Evolutionary conservation across 1,140 invertebrate species (phyloP), one percentile per base, ranked within the genome.

Genomic region (Leptinotarsa defecta): DNA sequence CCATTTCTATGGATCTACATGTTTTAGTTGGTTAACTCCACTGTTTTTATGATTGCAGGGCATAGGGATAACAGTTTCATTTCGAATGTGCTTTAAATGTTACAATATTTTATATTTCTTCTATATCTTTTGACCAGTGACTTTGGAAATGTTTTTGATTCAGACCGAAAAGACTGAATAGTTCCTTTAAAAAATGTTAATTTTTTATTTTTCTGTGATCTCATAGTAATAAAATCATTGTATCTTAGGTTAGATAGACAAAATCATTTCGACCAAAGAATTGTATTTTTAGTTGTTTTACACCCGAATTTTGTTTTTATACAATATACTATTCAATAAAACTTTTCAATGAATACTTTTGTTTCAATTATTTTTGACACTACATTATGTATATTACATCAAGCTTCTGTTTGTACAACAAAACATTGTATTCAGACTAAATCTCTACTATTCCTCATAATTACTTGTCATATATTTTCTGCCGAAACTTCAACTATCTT

Each of bases 401-500:
- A n/a, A n/a, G n/a, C n/a, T n/a, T n/a, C n/a, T n/a, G n/a, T n/a
- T n/a, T n/a, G n/a, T n/a, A n/a, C n/a, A n/a, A n/a, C n/a, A n/a
- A n/a, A n/a, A n/a, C n/a, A n/a, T n/a, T n/a, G n/a, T n/a, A n/a
- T n/a, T n/a, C n/a, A n/a, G n/a, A n/a, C n/a, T n/a, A n/a, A n/a
- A n/a, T n/a, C n/a, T n/a, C n/a, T 19, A 19, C 19, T 3, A 13
- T 64, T 64, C 63, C 4, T 64, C 24, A 64, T 19, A 64, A 64
- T 64, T 64, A 64, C 57, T 17, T 61, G 57, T 61, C 19, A 20
- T 13, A 64, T 64, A 64, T 64, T 64, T 64, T 64, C 4, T 64
- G 24, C 63, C 20, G 5, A 64, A 64, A 64, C 13, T 64, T 64
- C 22, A 64, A 64, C 0, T 22, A n/a, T 17, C 63, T 22, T 6